These are phyloP conservation scores for Eupleurogrammus muticus DNA, from an alignment of 2,797 vertebrate species.

Conservation along the genomic window DNA sequence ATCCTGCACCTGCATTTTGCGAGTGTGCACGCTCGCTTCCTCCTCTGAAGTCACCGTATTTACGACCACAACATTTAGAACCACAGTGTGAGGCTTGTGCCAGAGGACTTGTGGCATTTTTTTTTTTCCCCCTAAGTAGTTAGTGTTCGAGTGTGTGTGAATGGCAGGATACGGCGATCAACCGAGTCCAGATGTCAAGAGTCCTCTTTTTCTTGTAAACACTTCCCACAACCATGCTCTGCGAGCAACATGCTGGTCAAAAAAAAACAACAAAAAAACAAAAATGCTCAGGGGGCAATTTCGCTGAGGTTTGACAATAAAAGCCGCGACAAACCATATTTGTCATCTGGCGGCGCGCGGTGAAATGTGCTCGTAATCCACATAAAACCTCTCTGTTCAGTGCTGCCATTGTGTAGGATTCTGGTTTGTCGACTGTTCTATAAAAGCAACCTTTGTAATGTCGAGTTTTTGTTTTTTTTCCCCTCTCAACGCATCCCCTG, in stretches of 20 bases:
- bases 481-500: constrained; percentile 43
- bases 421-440: constrained; percentile 48
- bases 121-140: constrained; percentile 19
- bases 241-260: constrained; percentile 41
- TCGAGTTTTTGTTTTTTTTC: constrained; percentile 54
- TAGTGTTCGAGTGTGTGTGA: constrained; percentile 19
- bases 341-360: constrained; percentile 64
- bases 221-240: constrained; percentile 62
- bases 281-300: constrained; percentile 36
- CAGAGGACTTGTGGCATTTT: constrained; percentile 37
- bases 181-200: constrained; percentile 56
- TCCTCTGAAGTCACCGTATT: constrained; percentile 1
- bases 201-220: constrained; percentile 56
- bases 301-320: constrained; percentile 67
- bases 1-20: too few relatives aligned
- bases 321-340: constrained; percentile 68
- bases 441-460: constrained; percentile 74
- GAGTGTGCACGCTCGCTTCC: too few relatives aligned
- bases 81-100: constrained; percentile 13
- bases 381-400: constrained; percentile 61
- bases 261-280: constrained; percentile 27
- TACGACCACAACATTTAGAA: constrained; percentile 33
- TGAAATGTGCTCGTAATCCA: constrained; percentile 64
- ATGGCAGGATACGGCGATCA: constrained; percentile 47
- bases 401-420: constrained; percentile 63